These are phyloP conservation scores for Dicycla oo DNA, from an alignment of 2,888 invertebrate genomes.

Conservation along the genomic window DNA sequence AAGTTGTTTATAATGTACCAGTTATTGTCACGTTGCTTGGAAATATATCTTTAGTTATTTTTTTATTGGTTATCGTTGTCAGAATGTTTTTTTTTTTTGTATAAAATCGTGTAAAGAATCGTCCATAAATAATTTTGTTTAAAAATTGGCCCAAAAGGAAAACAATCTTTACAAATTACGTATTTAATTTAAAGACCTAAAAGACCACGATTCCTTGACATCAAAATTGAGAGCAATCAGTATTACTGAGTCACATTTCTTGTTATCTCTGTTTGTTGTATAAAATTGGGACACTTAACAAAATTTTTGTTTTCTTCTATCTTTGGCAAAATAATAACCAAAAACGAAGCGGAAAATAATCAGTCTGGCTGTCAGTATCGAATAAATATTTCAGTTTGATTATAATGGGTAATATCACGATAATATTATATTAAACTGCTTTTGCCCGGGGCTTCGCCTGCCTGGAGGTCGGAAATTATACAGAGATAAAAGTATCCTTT, in stretches of 20 bases:
- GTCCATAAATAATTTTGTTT: no score
- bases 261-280: background rate
- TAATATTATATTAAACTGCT: background rate
- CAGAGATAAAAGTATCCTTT: background rate
- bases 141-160: background rate
- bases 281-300: background rate
- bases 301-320: background rate
- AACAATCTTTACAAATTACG: background rate
- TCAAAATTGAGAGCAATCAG: background rate
- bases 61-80: no score
- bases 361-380: background rate
- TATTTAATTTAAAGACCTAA: background rate
- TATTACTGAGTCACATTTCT: background rate
- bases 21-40: background rate
- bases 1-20: no score
- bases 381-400: background rate
- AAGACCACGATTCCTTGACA: background rate
- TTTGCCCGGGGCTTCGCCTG: background rate
- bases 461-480: background rate
- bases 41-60: no score
- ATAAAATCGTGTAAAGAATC: fast-evolving
- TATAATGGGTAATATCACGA: background rate
- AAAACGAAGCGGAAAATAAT: background rate
- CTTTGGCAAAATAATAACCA: background rate
- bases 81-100: background rate